Base-by-base conservation (phyloP, 2,888 invertebrate species). In the Acleris literana region DNA sequence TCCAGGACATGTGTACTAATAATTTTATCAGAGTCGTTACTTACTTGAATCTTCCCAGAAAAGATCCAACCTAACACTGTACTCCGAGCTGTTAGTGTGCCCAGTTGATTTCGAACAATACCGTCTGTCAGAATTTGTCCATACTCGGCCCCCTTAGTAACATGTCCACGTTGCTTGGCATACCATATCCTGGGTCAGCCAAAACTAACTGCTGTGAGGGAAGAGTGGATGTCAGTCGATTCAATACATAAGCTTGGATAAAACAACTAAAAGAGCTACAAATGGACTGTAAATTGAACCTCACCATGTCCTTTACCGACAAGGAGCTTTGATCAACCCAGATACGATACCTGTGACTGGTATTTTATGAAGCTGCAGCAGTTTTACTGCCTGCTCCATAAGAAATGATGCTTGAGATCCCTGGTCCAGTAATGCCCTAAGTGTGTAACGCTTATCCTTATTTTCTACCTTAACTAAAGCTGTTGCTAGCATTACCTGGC, bases 401-500 rank as follows among this genome's bases (percentile, higher is more conserved):
- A n/a, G n/a, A n/a, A n/a, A n/a, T n/a, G n/a, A n/a, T n/a, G n/a
- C n/a, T n/a, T n/a, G n/a, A n/a, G n/a, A n/a, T n/a, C n/a, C n/a
- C n/a, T n/a, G n/a, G n/a, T n/a, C n/a, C n/a, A n/a, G n/a, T n/a
- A n/a, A n/a, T n/a, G n/a, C n/a, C n/a, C n/a, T n/a, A n/a, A n/a
- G n/a, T n/a, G n/a, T n/a, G n/a, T n/a, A n/a, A n/a, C n/a, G n/a
- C n/a, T n/a, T n/a, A n/a, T n/a, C n/a, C n/a, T n/a, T n/a, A n/a
- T n/a, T n/a, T n/a, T n/a, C n/a, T n/a, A n/a, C n/a, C n/a, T n/a
- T n/a, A n/a, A n/a, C n/a, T n/a, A n/a, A n/a, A n/a, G n/a, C n/a
- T n/a, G 70, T 72, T 17, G 69, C 72, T 33, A 72, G 53, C 46
- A 72, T 60, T 51, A 60, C 67, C 33, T 57, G 57, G 46, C 55